These are phyloP conservation scores for Rissa tridactyla DNA, from an alignment of 2,113 vertebrate species.

Conservation along the genomic window DNA sequence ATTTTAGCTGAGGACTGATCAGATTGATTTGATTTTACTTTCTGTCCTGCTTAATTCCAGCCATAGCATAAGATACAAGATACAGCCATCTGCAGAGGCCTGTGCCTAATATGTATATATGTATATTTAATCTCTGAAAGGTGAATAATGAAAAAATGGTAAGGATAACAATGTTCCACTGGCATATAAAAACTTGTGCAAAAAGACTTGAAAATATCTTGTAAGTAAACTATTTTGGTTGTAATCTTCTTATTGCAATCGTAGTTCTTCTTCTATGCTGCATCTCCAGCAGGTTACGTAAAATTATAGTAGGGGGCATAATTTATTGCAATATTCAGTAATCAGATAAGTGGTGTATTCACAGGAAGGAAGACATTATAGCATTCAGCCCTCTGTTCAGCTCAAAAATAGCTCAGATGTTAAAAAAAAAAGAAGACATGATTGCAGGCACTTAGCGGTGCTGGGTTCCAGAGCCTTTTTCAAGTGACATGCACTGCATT, in stretches of 20 bases:
- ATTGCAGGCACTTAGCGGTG: constrained; percentile 11
- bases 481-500: not conserved
- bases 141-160: not conserved
- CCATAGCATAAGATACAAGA: not conserved
- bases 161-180: not conserved
- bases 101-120: not conserved
- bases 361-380: constrained; percentile 30
- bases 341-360: constrained; percentile 51
- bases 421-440: not conserved
- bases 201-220: not conserved
- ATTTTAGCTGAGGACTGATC: not conserved
- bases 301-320: not conserved
- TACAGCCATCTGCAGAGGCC: not conserved
- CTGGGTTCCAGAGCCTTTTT: not conserved
- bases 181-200: not conserved
- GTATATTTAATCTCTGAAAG: not conserved
- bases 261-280: not conserved
- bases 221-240: not conserved
- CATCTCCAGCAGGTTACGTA: not conserved
- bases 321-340: constrained; percentile 42
- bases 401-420: constrained; percentile 43
- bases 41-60: not conserved
- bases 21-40: not conserved
- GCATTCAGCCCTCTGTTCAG: constrained; percentile 11
- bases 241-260: not conserved